phyloP scores from a whole-genome alignment of 2,797 vertebrate species.

The Anniella stebbinsi region DNA sequence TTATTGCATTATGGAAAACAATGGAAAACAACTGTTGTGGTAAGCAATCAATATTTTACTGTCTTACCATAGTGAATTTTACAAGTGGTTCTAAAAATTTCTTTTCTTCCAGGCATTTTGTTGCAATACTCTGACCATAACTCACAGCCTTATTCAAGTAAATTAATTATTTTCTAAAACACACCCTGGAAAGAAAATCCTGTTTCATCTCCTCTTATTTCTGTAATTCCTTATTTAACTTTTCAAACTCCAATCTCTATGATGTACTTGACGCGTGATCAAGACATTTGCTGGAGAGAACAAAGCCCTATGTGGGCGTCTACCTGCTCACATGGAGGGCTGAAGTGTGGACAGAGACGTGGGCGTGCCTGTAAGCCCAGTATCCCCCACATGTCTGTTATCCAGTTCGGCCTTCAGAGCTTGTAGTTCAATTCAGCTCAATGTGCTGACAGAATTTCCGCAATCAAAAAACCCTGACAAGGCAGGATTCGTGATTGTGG shows the following conservation, averaged over 20 bases:
- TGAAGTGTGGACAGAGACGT: too few species aligned
- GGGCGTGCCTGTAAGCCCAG: too few species aligned
- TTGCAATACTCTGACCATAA: slow-evolving; percentile 69
- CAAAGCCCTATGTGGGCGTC: too few species aligned
- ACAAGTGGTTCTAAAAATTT: slow-evolving; percentile 69
- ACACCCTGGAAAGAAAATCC: slow-evolving; percentile 62
- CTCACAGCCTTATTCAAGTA: slow-evolving; percentile 71
- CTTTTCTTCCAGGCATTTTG: slow-evolving; percentile 73
- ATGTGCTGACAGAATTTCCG: too few species aligned
- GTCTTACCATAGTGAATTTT: slow-evolving; percentile 75
- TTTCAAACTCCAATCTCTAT: slow-evolving; percentile 66
- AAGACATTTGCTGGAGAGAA: background rate
- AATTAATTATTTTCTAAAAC: slow-evolving; percentile 78
- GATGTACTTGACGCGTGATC: slow-evolving; percentile 6
- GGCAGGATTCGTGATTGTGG: too few species aligned
- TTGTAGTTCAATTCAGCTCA: too few species aligned
- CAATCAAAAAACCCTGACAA: too few species aligned
- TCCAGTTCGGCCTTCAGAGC: too few species aligned
- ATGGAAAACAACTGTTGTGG: slow-evolving; percentile 71
- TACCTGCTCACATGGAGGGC: too few species aligned
- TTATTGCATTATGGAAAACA: slow-evolving; percentile 74
- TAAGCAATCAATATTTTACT: slow-evolving; percentile 79
- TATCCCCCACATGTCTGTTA: too few species aligned
- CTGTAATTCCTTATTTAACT: slow-evolving; percentile 75
- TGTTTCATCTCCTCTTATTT: slow-evolving; percentile 77